Evolutionary conservation across 2,888 invertebrate species (phyloP), one percentile per base, ranked within the genome.

Genomic region (Melanotus villosus): DNA sequence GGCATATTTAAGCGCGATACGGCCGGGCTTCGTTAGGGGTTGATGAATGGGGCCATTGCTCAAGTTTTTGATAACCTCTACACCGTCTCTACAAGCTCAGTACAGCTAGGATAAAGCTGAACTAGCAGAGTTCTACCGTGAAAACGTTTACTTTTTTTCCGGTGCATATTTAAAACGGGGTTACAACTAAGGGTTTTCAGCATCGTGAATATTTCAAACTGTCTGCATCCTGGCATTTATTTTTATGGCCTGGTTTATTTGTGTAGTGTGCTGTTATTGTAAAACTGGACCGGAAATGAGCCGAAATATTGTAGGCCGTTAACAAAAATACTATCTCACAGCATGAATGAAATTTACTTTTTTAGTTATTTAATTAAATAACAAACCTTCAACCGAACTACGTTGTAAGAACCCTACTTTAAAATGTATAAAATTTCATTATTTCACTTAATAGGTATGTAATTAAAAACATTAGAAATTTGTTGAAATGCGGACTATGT

Each of bases 1-100:
- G 63, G 68, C 63, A 64, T 68, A 68, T 68, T 67, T 67, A 60
- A 67, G 67, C 38, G 34, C 66, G 59, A 60, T 60, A 60, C 67
- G 43, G 62, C 41, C 56, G 62, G 58, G 68, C 58, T 68, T 68
- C 68, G 68, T 68, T 68, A 68, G 41, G 47, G 68, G 19, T 38
- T 68, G 68, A 68, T 52, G 57, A 58, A 68, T 64, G 57, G 57
- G 68, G 52, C 68, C 64, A 64, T 68, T 52, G 63, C 63, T 68
- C 68, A 57, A 58, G 50, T 64, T 68, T 67, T 64, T 68, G 68
- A 68, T 62, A 63, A 45, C 62, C 34, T 30, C 62, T 36, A 30
- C 43, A 32, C 45, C 45, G 19, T 43, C 26, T n/a, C n/a, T 43
- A 34, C 43, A 30, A 16, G 34, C 41, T 45, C 38, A 41, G 26